A percentile compares a stretch with the other conserved stretches of the same genome.
These are phyloP conservation scores for Apodemia zela DNA, from an alignment of 2,888 invertebrate genomes.

Conservation along the genomic window DNA sequence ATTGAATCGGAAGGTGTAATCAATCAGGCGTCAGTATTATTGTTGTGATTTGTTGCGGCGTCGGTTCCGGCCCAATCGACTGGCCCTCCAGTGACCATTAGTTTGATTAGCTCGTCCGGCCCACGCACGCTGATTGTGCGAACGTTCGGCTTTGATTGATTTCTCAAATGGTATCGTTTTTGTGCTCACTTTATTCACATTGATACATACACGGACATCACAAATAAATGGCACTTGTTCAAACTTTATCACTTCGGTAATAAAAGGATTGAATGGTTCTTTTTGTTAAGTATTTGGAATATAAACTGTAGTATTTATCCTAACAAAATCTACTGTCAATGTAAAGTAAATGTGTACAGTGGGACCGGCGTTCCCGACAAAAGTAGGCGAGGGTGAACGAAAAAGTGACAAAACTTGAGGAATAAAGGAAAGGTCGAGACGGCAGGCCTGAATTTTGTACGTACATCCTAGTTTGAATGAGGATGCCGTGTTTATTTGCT, in stretches of 20 bases:
- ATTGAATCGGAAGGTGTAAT: slow-evolving; percentile 59
- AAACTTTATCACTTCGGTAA: slow-evolving; percentile 16
- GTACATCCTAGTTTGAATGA: slow-evolving; percentile 56
- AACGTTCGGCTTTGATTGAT: slow-evolving; percentile 71
- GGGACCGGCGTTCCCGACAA: slow-evolving; percentile 50
- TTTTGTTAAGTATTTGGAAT: slow-evolving; percentile 28
- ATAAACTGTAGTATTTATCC: slow-evolving; percentile 43
- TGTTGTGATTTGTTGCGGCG: slow-evolving; percentile 71
- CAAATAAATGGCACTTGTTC: slow-evolving; percentile 20
- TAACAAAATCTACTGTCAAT: slow-evolving; percentile 54
- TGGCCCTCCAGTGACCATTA: slow-evolving; percentile 55
- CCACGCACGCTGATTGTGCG: slow-evolving; percentile 63
- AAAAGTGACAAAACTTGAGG: slow-evolving; percentile 61
- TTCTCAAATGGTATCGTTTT: slow-evolving; percentile 59
- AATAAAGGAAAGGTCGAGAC: slow-evolving; percentile 62
- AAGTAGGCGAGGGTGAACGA: slow-evolving; percentile 51
- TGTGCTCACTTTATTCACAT: slow-evolving; percentile 44
- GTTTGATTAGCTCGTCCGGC: slow-evolving; percentile 70
- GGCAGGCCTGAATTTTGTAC: slow-evolving; percentile 49
- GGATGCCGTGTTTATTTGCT: slow-evolving; percentile 71
- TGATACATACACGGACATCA: slow-evolving; percentile 35
- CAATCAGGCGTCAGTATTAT: slow-evolving; percentile 67
- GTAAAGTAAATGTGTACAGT: slow-evolving; percentile 53
- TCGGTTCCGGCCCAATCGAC: slow-evolving; percentile 34
- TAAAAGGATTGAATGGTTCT: slow-evolving; percentile 22